Percentiles rank a stretch among this genome's conserved stretches.
phyloP scores from a whole-genome alignment of 2,797 vertebrate genomes.

The Helicolenus hilgendorfi region DNA sequence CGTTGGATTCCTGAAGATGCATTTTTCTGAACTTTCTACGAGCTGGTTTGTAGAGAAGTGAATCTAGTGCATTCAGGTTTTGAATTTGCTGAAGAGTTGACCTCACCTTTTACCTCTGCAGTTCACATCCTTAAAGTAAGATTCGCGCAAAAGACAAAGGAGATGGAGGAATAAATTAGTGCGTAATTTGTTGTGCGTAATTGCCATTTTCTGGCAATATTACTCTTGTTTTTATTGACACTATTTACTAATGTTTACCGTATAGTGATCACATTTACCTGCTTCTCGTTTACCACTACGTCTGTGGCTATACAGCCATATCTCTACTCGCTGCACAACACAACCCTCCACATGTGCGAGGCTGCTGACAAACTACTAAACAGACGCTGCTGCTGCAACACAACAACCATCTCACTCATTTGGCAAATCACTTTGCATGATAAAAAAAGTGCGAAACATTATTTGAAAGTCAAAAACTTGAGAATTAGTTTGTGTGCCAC shows the following conservation, averaged over 20 bases:
- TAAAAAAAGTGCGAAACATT: background rate
- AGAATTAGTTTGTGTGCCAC: constrained; percentile 12
- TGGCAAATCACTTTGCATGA: background rate
- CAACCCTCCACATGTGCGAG: constrained; percentile 36
- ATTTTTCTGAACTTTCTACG: constrained; percentile 43
- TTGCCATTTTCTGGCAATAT: background rate
- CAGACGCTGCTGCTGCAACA: constrained; percentile 21
- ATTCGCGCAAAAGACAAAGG: background rate
- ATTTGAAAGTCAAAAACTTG: constrained; percentile 20
- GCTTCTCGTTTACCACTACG: background rate
- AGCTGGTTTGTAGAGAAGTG: background rate
- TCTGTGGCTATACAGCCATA: background rate
- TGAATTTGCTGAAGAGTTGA: background rate
- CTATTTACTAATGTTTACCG: background rate
- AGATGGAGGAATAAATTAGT: too few relatives aligned
- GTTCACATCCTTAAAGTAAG: background rate
- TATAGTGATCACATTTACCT: background rate
- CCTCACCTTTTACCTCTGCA: background rate
- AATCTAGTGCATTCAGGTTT: background rate
- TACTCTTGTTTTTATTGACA: too few relatives aligned
- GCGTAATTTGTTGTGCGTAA: background rate
- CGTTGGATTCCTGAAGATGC: background rate
- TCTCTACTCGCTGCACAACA: constrained; percentile 18
- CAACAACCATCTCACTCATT: background rate
- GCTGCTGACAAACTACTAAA: constrained; percentile 50